A percentile compares a stretch with the other conserved stretches of the same genome.
Evolutionary conservation across 2,113 vertebrate species (phyloP).

Genomic region (Eleginops maclovinus): DNA sequence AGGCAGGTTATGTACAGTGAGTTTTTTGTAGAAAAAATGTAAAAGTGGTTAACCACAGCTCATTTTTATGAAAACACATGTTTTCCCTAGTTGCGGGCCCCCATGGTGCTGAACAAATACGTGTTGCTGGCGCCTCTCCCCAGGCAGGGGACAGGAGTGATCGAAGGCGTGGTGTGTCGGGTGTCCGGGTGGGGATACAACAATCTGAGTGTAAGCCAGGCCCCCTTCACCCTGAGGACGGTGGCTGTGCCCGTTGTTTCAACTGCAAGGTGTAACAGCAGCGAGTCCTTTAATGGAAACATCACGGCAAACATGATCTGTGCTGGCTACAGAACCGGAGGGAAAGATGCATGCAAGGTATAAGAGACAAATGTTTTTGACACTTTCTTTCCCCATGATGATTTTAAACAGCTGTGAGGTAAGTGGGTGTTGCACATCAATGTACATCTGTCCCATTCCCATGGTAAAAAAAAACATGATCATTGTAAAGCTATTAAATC

Average conservation of each 20-base stretch:
- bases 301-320: conserved; percentile 87
- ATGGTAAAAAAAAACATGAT: conserved; percentile 5
- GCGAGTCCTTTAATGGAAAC: conserved; percentile 80
- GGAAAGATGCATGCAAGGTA: conserved; percentile 86
- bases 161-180: conserved; percentile 79
- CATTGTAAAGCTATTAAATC: conserved; percentile 21
- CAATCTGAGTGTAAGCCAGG: conserved; percentile 53
- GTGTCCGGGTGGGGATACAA: conserved; percentile 86
- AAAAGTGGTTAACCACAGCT: no score
- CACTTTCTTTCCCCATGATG: neutral
- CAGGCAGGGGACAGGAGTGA: conserved; percentile 70
- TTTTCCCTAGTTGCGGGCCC: conserved; percentile 78
- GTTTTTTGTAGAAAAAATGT: no score
- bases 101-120: conserved; percentile 78
- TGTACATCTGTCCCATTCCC: neutral
- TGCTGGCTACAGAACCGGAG: conserved; percentile 79
- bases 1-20: no score
- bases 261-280: conserved; percentile 80
- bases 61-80: neutral
- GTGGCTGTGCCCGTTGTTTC: conserved; percentile 83
- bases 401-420: neutral
- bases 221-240: conserved; percentile 72
- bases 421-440: neutral
- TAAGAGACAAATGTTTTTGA: neutral
- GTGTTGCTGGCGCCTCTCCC: conserved; percentile 82